Evolutionary conservation across 2,113 vertebrate species (phyloP), one percentile per base, ranked within the genome.

Genomic region (Carlito syrichta): DNA sequence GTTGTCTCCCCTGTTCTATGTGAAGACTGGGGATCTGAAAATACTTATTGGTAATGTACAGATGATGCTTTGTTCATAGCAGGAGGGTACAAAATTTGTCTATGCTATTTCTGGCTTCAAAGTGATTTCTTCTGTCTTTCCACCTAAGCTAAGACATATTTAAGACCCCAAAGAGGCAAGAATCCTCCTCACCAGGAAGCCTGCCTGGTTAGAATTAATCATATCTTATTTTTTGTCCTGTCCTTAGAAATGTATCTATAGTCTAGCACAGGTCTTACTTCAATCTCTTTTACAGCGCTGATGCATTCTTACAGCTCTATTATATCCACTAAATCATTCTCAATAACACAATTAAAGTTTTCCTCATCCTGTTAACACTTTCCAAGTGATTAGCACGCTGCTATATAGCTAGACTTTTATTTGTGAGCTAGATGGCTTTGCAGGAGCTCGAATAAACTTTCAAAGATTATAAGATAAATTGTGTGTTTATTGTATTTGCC

Each of bases 51-150:
- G 62, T 14, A 2, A n/a, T 4, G 13, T 45, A 50, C 3, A 68
- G 83, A 66, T 50, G 5, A 10, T 16, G 45, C 16, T 68, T 68
- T 66, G 12, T 66, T n/a, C 4, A 12, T 23, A 50, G 43, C 81
- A 50, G 43, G 43, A 48, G 20, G 43, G 60, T n/a, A 32, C 2
- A 22, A 40, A 40, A 8, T 40, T 71, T 71, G 43, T 22, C 38
- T 43, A 5, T 43, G 22, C 69, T 25, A 1, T n/a, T 25, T 1
- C 11, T 10, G 45, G 7, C 22, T 68, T 50, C 22, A 0, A 27
- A 13, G 62, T n/a, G 82, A n/a, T 10, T 25, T 14, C 12, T 32
- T 85, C 60, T 68, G 22, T 68, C 48, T 52, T 17, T 5, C 62
- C 35, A 10, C 11, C 7, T 9, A 68, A 85, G 43, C 32, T 35